phyloP scores from a whole-genome alignment of 2,113 vertebrate species.

The Chlorodrepanis virens region DNA sequence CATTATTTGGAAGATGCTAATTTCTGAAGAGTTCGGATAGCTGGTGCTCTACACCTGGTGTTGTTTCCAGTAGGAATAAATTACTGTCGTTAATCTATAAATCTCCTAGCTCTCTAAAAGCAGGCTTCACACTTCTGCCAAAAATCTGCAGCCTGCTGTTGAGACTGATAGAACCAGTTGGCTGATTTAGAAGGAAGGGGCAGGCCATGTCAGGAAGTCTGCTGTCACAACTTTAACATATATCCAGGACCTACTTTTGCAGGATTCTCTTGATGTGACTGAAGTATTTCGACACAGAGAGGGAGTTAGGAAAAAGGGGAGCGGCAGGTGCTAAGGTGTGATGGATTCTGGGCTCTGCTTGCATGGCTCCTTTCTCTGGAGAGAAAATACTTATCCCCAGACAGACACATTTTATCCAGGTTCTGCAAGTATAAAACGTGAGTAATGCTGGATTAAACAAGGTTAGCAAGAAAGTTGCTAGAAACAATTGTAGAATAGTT shows the following conservation, averaged over 20 bases:
- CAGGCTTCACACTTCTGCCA: background rate
- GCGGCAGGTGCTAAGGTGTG: background rate
- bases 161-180: background rate
- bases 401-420: background rate
- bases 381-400: background rate
- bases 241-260: background rate
- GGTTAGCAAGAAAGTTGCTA: background rate
- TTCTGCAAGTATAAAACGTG: background rate
- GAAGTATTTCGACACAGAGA: background rate
- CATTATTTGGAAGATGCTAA: background rate
- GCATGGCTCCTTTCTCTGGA: background rate
- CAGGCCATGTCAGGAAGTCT: background rate
- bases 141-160: background rate
- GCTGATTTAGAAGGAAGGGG: background rate
- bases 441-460: background rate
- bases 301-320: background rate
- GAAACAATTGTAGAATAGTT: no score
- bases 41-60: background rate
- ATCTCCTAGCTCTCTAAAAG: background rate
- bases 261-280: background rate
- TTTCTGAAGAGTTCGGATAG: background rate
- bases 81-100: background rate
- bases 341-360: background rate
- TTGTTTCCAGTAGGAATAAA: background rate
- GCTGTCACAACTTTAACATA: background rate